Percentiles rank a stretch among this genome's conserved stretches.
phyloP scores from a whole-genome alignment of 2,797 vertebrate genomes.

The Carapus acus region DNA sequence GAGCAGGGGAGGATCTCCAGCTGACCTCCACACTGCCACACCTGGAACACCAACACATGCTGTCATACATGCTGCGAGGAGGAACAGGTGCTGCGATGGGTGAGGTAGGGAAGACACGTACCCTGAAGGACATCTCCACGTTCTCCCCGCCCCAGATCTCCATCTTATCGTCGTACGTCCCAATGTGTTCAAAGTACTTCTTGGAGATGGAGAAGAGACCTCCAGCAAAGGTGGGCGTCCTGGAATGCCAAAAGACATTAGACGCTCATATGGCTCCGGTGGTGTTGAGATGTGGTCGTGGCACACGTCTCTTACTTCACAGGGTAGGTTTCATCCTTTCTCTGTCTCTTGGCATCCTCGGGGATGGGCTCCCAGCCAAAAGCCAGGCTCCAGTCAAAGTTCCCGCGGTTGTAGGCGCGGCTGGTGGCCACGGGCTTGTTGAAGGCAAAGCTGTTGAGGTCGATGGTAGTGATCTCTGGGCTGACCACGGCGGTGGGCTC shows the following conservation, averaged over 20 bases:
- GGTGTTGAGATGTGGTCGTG: too few species aligned
- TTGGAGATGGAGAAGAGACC: slow-evolving; percentile 93
- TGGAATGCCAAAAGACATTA: slow-evolving; percentile 51
- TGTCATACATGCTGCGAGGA: background rate
- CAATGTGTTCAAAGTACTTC: slow-evolving; percentile 91
- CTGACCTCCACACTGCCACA: slow-evolving; percentile 95
- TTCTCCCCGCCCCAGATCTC: slow-evolving; percentile 99
- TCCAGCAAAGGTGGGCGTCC: slow-evolving; percentile 90
- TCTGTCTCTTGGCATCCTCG: slow-evolving; percentile 67
- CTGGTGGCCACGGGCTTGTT: slow-evolving; percentile 73
- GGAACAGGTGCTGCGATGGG: background rate
- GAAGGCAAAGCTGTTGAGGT: slow-evolving; percentile 85
- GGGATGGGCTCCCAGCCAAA: slow-evolving; percentile 91
- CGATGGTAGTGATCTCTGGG: slow-evolving; percentile 89
- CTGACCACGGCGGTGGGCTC: slow-evolving; percentile 88
- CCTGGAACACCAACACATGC: slow-evolving; percentile 66
- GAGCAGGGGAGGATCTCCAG: slow-evolving; percentile 96
- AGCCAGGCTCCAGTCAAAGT: slow-evolving; percentile 92
- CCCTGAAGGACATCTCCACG: slow-evolving; percentile 97
- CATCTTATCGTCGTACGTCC: slow-evolving; percentile 96
- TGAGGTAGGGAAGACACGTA: slow-evolving; percentile 58
- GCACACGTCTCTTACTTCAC: slow-evolving; percentile 87
- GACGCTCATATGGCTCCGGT: too few species aligned
- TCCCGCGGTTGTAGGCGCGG: slow-evolving; percentile 83
- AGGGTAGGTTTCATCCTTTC: slow-evolving; percentile 91